Evolutionary conservation across 2,888 invertebrate species (phyloP).

Genomic region (Deilephila elpenor): DNA sequence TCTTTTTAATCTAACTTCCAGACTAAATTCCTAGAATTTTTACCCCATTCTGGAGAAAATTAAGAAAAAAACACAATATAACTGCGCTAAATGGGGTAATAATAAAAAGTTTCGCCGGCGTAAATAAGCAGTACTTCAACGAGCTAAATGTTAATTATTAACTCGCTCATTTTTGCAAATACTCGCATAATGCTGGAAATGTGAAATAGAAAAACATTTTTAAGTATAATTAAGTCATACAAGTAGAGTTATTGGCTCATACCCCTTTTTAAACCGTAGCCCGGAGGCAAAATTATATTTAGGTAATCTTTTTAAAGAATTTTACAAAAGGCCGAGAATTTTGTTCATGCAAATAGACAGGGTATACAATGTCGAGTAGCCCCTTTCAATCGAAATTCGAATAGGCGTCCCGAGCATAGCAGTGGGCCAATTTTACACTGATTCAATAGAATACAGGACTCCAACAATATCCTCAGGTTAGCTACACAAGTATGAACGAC

Average conservation of each 20-base stretch:
- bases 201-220: background rate
- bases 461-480: background rate
- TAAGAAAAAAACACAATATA: background rate
- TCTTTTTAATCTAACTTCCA: no score
- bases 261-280: background rate
- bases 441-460: no score
- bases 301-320: background rate
- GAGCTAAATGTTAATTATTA: background rate
- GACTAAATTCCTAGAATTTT: background rate
- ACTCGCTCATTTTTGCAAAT: background rate
- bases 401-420: no score
- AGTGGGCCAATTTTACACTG: no score
- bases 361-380: no score
- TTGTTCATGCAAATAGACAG: no score
- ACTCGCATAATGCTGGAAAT: background rate
- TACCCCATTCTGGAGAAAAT: background rate
- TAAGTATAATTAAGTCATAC: background rate
- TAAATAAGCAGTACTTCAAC: background rate
- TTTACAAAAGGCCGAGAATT: no score
- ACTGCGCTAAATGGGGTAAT: background rate
- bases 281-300: background rate
- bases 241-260: background rate
- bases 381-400: no score
- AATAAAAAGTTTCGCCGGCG: background rate
- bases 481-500: background rate